Conservation (phyloP, 2,113 vertebrate genomes). For the Ctenomys sociabilis region DNA sequence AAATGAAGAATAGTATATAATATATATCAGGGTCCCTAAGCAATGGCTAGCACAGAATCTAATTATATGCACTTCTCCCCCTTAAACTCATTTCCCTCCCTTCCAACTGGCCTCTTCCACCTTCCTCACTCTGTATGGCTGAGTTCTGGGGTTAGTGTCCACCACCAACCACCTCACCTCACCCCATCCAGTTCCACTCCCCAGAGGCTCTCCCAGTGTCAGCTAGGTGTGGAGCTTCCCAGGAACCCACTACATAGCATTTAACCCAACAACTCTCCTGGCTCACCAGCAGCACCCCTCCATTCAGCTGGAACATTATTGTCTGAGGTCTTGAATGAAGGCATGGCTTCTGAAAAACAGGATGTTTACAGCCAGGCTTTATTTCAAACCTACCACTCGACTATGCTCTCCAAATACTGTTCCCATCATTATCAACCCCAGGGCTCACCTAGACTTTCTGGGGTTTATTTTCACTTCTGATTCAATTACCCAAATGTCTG, state of each 20-base stretch:
- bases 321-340: background rate
- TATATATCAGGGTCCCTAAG: background rate
- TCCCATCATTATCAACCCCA: background rate
- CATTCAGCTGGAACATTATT: background rate
- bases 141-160: background rate
- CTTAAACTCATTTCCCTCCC: background rate
- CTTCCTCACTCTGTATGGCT: background rate
- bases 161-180: background rate
- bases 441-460: background rate
- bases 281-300: background rate
- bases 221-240: background rate
- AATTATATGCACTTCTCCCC: background rate
- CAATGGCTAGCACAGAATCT: background rate
- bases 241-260: background rate
- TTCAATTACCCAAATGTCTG: background rate
- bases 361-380: background rate
- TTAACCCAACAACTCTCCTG: background rate
- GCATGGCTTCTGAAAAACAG: background rate
- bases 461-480: constrained; percentile 29
- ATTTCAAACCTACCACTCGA: background rate
- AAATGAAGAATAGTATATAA: background rate
- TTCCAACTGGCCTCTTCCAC: constrained; percentile 8
- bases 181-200: background rate
- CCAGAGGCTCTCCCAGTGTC: background rate
- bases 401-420: background rate